Percentiles rank a stretch among this genome's conserved stretches.
phyloP scores from a whole-genome alignment of 2,113 vertebrate genomes.

The Phyllopteryx taeniolatus region DNA sequence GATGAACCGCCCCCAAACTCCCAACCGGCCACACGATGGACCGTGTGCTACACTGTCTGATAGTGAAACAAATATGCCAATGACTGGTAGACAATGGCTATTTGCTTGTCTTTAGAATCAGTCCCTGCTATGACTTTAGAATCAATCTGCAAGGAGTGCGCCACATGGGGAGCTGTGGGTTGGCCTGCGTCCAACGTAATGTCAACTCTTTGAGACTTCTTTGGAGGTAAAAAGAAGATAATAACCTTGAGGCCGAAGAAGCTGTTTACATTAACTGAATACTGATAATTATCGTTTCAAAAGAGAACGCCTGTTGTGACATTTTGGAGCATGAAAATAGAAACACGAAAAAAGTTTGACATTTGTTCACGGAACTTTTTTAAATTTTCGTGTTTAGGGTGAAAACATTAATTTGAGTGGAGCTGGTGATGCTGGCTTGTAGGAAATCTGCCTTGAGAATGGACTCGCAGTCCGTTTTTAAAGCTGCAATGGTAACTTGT shows the following conservation, averaged over 20 bases:
- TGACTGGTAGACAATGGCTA: conserved; percentile 22
- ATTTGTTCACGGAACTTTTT: neutral
- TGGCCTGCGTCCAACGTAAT: conserved; percentile 34
- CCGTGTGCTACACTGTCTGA: conserved; percentile 28
- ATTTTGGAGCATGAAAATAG: neutral
- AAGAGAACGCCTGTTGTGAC: neutral
- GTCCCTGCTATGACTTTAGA: no score
- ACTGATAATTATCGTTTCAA: neutral
- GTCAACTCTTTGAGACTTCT: conserved; percentile 48
- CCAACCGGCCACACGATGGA: conserved; percentile 33
- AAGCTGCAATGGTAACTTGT: neutral
- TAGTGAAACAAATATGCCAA: conserved; percentile 21
- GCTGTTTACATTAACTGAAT: neutral
- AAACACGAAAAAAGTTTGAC: neutral
- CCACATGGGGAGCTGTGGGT: conserved; percentile 46
- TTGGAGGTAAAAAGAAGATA: conserved; percentile 17
- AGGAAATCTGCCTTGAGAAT: neutral
- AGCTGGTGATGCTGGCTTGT: neutral
- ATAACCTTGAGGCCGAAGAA: conserved; percentile 31
- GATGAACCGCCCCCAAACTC: conserved; percentile 13
- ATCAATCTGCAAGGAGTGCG: conserved; percentile 22
- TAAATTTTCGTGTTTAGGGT: neutral
- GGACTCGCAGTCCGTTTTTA: neutral
- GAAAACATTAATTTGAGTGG: neutral
- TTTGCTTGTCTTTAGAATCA: conserved; percentile 20